Evolutionary conservation across 2,797 vertebrate species (phyloP).

Genomic region (Smutsia gigantea): DNA sequence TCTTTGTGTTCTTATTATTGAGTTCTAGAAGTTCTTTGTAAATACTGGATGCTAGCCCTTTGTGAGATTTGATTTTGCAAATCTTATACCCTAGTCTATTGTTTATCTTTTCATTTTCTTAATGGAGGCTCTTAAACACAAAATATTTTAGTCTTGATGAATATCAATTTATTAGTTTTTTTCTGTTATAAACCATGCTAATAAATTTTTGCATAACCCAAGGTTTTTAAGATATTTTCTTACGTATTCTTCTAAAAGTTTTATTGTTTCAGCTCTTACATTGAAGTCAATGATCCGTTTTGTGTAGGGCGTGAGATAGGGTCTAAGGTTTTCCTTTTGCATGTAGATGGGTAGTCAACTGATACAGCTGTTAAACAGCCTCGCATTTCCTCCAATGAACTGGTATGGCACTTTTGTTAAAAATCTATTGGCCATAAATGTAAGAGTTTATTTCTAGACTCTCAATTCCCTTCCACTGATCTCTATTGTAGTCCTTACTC

Average conservation of each 20-base stretch:
- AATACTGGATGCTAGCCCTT: neutral
- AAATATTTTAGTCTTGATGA: neutral
- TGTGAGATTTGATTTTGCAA: constrained; percentile 7
- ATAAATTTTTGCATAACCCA: neutral
- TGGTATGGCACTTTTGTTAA: neutral
- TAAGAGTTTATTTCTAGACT: neutral
- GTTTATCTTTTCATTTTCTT: constrained; percentile 18
- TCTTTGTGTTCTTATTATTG: neutral
- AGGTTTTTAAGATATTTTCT: neutral
- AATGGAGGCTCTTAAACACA: neutral
- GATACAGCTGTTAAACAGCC: neutral
- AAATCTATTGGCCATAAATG: neutral
- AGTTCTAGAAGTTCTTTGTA: constrained; percentile 2
- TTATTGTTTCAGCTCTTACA: neutral
- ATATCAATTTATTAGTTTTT: neutral
- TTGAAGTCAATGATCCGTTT: neutral
- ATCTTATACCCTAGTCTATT: neutral
- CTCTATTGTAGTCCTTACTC: neutral
- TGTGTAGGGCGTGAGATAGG: neutral
- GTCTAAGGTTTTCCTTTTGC: neutral
- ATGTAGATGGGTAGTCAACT: neutral
- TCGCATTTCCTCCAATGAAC: neutral
- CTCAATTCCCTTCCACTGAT: neutral
- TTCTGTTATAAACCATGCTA: neutral
- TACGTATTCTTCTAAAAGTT: neutral